Evolutionary conservation across 2,113 vertebrate species (phyloP), one percentile per base, ranked within the genome.

Genomic region (Passer domesticus): DNA sequence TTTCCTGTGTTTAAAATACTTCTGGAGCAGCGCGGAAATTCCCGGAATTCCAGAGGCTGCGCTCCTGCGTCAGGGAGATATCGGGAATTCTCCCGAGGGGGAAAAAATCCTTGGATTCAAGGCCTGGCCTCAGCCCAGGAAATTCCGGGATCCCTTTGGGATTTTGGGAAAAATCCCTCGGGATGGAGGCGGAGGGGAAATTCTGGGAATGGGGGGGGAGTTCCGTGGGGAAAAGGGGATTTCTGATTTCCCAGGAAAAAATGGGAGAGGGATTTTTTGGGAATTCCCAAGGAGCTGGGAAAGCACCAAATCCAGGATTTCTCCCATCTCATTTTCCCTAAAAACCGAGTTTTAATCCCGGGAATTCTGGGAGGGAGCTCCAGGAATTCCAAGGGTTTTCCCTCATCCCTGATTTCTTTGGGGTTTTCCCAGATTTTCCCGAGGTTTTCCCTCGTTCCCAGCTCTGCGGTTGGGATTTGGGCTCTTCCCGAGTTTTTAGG

Each of bases 201-300:
- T 5, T 31, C 33, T 7, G 41, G 77, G 62, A 55, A 37, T 22
- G 5, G 12, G 28, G 7, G 15, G 28, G 44, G 11, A 2, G 7
- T 66, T 55, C 50, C 15, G 2, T 2, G 12, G 50, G 33, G 35
- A 33, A 62, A 33, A 62, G 58, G 74, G 74, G 35, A 43, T 77
- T 77, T 50, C 28, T 39, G 44, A 21, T 30, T n/a, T 59, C 24
- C 11, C 0, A 11, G 30, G 25, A 8, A 74, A 60, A 77, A 50
- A 13, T 0, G 0, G n/a, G 21, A 75, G n/a, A 2, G 3, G 56
- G 14, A 20, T 10, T n/a, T 63, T n/a, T 44, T 5, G 49, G 60
- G 60, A 81, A 47, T 46, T 56, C 8, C n/a, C 50, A 5, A 11
- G 10, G 47, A 12, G 16, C 1, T 27, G 35, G 30, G 13, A 63